Percentiles rank a stretch among this genome's conserved stretches.
These are phyloP conservation scores for Oryzaephilus surinamensis DNA, from an alignment of 1,140 invertebrate species.

Conservation along the genomic window DNA sequence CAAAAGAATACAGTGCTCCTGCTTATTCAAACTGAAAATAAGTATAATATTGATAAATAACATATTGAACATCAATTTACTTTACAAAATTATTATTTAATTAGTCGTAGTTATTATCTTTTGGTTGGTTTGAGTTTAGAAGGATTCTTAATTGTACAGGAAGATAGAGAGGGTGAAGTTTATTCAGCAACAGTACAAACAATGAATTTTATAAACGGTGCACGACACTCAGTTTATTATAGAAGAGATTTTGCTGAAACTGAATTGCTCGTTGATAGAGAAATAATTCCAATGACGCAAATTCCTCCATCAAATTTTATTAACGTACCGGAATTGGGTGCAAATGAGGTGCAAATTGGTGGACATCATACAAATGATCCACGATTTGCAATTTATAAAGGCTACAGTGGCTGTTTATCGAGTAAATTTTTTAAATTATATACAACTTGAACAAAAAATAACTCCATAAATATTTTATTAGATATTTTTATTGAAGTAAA, in stretches of 20 bases:
- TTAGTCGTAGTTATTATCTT: conserved; percentile 69
- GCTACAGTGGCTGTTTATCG: conserved; percentile 79
- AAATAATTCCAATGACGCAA: conserved; percentile 54
- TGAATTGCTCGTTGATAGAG: conserved; percentile 62
- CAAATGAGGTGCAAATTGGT: conserved; percentile 76
- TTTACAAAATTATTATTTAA: conserved; percentile 27
- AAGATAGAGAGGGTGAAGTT: conserved; percentile 62
- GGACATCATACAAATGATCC: conserved; percentile 73
- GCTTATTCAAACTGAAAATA: conserved; percentile 70
- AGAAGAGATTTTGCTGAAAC: conserved; percentile 59
- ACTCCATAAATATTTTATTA: conserved; percentile 33
- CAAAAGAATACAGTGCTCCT: conserved; percentile 65
- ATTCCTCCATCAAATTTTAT: conserved; percentile 54
- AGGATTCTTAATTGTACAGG: conserved; percentile 73
- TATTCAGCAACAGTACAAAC: conserved; percentile 60
- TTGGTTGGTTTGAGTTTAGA: conserved; percentile 68
- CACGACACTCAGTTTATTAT: conserved; percentile 78
- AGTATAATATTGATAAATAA: conserved; percentile 40
- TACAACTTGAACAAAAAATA: not conserved
- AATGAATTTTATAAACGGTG: conserved; percentile 70
- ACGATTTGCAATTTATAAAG: conserved; percentile 66
- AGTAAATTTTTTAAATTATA: conserved; percentile 47
- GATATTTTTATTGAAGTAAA: conserved; percentile 75
- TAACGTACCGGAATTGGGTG: conserved; percentile 50
- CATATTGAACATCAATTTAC: not conserved